Base-by-base conservation (phyloP, 2,113 vertebrate species). In the Natator depressus region DNA sequence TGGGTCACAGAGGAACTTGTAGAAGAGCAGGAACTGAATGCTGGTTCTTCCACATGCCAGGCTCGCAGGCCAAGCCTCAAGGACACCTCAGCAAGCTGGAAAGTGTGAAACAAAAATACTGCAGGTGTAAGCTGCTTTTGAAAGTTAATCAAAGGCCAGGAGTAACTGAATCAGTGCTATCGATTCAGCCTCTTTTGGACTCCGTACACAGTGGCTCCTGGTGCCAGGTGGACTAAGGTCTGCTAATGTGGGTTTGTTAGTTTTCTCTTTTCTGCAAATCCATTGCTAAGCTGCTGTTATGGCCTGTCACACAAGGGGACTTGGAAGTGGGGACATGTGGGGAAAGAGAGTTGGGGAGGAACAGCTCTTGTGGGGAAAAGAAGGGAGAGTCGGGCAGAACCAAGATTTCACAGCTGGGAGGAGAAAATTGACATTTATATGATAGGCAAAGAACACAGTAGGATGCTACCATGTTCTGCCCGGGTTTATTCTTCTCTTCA, bases 11-110 rank as follows among this genome's bases (percentile, higher is more conserved):
- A 69, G 35, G 31, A 69, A 69, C 31, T 35, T 14, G 8, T 17
- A 19, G 31, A 65, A 59, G 38, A 86, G 11, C 7, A 82, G 42
- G 50, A 29, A 5, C 10, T 19, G 31, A 10, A 35, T 72, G 47
- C 24, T 20, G 14, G 10, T 17, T 42, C 46, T 86, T 10, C 31
- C 8, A 0, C 0, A 22, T 53, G 38, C 29, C 29, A 62, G 31
- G 2, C 55, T 12, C 35, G 53, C 2, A 7, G 22, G 49, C 46
- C 55, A 29, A n/a, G 57, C 57, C 76, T 80, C 3, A 8, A 46
- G 19, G 47, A 59, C 19, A 38, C 19, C 35, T 38, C 65, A 38
- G n/a, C 9, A 20, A 69, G 17, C 62, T 47, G 35, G 24, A 42
- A 49, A 27, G 3, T 14, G 24, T 27, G 89, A 49, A 29, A 25